Base-by-base conservation (phyloP, 2,888 invertebrate species). In the Quadriops clusia region DNA sequence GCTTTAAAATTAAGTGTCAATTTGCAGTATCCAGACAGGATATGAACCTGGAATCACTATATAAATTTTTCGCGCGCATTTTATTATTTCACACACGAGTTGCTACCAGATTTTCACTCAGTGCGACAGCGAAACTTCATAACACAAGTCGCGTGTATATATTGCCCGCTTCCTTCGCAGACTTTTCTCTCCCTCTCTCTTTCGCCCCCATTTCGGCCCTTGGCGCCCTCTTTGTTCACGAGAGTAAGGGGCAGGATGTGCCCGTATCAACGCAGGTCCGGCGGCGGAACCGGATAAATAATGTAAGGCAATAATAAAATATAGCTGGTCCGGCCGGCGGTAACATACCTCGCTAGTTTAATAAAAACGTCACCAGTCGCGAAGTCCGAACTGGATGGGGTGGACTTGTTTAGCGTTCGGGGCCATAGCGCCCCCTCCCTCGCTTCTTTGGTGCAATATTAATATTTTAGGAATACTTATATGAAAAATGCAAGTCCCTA, bases 291-390 rank as follows among this genome's bases (percentile, higher is more conserved):
- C 43, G 49, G 50, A 54, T 54, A 53, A 54, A 56, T 56, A 54
- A 56, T 56, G 53, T 54, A 54, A 53, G 51, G 56, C 54, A 53
- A 56, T 56, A 56, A 56, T 56, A 56, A 54, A 54, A 54, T 53
- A 50, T 49, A 42, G 45, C 46, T 38, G 33, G 42, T 43, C 42
- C 42, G 40, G 44, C 30, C n/a, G n/a, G 33, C 39, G 36, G 46
- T 42, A 45, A 45, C 47, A 50, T 51, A 49, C 51, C 50, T 47
- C 46, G 50, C 49, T 45, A 49, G 47, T 53, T 53, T 53, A 53
- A 53, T 53, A 53, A 51, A 52, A 53, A 53, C 48, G 53, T 53
- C 53, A 52, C 47, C 44, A 39, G 41, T n/a, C n/a, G n/a, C n/a
- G n/a, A n/a, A n/a, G n/a, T 43, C 39, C 38, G 38, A 41, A 39